Evolutionary conservation across 2,888 invertebrate genomes (phyloP).

Genomic region (Drosophila differens): DNA sequence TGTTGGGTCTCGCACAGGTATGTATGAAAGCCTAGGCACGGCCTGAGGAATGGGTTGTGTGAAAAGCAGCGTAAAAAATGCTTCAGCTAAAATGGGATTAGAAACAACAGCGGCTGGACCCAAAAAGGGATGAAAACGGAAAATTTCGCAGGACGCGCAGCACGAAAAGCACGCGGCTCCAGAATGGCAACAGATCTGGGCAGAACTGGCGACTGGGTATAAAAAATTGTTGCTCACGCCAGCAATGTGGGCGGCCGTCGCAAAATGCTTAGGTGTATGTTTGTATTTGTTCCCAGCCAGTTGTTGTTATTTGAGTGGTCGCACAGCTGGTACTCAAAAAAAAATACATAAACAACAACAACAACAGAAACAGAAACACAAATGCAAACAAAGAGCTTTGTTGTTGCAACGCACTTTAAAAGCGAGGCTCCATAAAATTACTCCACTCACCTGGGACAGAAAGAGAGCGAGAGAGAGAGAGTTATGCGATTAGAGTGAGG

Average conservation of each 20-base stretch:
- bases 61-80: slow-evolving; percentile 74
- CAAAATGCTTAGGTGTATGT: slow-evolving; percentile 41
- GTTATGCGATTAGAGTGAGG: slow-evolving; percentile 4
- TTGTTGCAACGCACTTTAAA: slow-evolving; percentile 24
- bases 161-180: slow-evolving; percentile 13
- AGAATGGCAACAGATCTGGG: neutral
- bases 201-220: slow-evolving; percentile 1
- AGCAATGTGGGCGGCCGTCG: slow-evolving; percentile 36
- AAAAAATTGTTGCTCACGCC: slow-evolving; percentile 34
- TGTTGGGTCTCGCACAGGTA: slow-evolving; percentile 18
- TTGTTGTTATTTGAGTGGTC: slow-evolving; percentile 70
- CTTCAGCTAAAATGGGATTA: slow-evolving; percentile 79
- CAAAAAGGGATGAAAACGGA: slow-evolving; percentile 5
- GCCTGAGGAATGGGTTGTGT: slow-evolving; percentile 52
- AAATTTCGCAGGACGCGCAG: slow-evolving; percentile 39
- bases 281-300: slow-evolving; percentile 34
- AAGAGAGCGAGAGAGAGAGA: neutral
- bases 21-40: slow-evolving; percentile 33
- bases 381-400: slow-evolving; percentile 4
- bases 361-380: neutral
- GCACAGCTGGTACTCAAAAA: slow-evolving; percentile 62
- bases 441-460: slow-evolving; percentile 7
- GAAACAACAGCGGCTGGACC: slow-evolving; percentile 58
- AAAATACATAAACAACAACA: slow-evolving; percentile 10
- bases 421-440: slow-evolving; percentile 20